Evolutionary conservation across 2,797 vertebrate genomes (phyloP), one percentile per base, ranked within the genome.

Genomic region (Enteromius paludinosus): DNA sequence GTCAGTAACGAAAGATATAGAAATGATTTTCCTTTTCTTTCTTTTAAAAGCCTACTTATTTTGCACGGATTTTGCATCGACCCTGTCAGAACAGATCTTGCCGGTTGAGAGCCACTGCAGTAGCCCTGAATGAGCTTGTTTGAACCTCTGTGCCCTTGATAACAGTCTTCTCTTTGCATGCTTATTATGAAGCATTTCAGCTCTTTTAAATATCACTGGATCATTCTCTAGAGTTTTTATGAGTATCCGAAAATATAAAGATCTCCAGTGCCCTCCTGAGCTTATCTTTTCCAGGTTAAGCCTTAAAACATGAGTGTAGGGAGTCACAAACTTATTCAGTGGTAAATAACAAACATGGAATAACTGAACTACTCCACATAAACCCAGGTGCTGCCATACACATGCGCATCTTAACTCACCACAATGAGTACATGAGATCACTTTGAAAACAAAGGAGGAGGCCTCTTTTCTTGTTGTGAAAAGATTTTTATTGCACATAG

Each of bases 181-280:
- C 84, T 87, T 87, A 83, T 85, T 89, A 89, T 78, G 61, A 86
- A 89, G 89, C 88, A 81, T 61, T 74, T 49, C 79, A 71, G 65
- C 87, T 86, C 72, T 86, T 90, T 89, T 74, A 25, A 25, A 80
- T 86, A 82, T 75, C 77, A 68, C 79, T 83, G 78, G 83, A 84
- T 87, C 77, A 87, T 81, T 77, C 79, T 78, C 81, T 81, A 41
- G 52, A 76, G 81, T 73, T 59, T 62, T 77, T 81, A 82, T 59
- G 45, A 74, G 35, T 84, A 84, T 83, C 75, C 82, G 54, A 72
- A 82, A 74, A 56, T 56, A 49, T 75, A 83, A 80, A 78, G 59
- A 80, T 84, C 54, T 33, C 28, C 41, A 68, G 76, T 41, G 54
- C 71, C 73, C 79, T 68, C 61, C 61, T 68, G 41, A 59, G 35